Percentiles rank a stretch among this genome's conserved stretches.
These are phyloP conservation scores for Macroglossus sobrinus DNA, from an alignment of 2,113 vertebrate species.

Conservation along the genomic window DNA sequence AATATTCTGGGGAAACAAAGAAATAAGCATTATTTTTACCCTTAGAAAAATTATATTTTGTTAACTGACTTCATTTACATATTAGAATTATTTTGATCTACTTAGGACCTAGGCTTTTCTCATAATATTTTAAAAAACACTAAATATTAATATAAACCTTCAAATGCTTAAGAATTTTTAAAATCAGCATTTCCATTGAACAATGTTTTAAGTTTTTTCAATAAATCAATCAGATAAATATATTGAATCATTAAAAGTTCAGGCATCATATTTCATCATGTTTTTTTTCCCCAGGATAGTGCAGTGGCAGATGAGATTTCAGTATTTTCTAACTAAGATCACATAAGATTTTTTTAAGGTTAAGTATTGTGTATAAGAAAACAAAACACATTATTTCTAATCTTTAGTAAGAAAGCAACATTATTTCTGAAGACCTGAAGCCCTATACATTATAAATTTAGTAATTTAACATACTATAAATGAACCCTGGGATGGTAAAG, in stretches of 20 bases:
- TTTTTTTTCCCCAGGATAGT: neutral
- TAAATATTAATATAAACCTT: neutral
- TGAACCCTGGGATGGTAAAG: neutral
- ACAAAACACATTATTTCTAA: neutral
- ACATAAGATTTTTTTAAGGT: neutral
- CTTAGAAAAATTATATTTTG: neutral
- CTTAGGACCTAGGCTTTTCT: neutral
- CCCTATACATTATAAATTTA: neutral
- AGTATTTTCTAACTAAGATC: neutral
- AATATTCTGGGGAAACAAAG: neutral
- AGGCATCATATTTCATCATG: neutral
- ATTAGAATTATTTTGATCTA: neutral
- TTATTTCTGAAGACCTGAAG: neutral
- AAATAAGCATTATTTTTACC: neutral
- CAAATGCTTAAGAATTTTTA: neutral
- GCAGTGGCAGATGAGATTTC: neutral
- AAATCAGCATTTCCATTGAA: neutral
- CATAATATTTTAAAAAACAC: neutral
- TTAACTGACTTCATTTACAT: neutral
- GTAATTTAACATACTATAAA: neutral
- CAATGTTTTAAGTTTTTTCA: neutral
- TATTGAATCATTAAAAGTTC: neutral
- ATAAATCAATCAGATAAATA: neutral
- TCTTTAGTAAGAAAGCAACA: neutral
- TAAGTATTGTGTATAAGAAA: neutral